Percentiles rank a stretch among this genome's conserved stretches.
Evolutionary conservation across 2,888 invertebrate species (phyloP).

Genomic region (Acanthosepion lycidas): DNA sequence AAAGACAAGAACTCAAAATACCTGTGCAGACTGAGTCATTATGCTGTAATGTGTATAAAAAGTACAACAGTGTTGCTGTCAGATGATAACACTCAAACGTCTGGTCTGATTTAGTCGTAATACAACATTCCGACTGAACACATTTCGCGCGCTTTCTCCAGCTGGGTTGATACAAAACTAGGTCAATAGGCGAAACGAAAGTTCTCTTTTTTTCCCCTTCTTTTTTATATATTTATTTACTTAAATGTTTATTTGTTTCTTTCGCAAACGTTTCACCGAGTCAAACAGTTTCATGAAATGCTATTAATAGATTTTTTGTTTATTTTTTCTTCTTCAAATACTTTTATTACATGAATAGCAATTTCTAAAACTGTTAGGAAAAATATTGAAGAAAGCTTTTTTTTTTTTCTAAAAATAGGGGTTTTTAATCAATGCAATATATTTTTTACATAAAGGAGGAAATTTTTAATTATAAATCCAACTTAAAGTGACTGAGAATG

Average conservation of each 20-base stretch:
- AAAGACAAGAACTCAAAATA: neutral
- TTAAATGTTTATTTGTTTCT: neutral
- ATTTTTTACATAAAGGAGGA: too few species aligned
- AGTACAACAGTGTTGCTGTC: neutral
- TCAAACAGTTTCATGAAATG: neutral
- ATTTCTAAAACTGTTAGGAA: too few species aligned
- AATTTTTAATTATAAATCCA: too few species aligned
- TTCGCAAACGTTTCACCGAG: too few species aligned
- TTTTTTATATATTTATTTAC: neutral
- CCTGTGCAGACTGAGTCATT: slow-evolving; percentile 4
- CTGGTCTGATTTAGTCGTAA: neutral
- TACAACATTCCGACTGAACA: neutral
- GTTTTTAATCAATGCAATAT: too few species aligned
- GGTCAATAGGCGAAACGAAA: neutral
- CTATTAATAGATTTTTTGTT: neutral
- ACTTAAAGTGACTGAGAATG: too few species aligned
- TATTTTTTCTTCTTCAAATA: neutral
- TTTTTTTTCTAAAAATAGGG: too few species aligned
- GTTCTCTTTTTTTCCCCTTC: neutral
- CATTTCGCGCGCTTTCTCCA: slow-evolving; percentile 40
- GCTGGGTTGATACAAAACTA: slow-evolving; percentile 35
- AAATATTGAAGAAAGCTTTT: too few species aligned
- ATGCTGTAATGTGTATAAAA: neutral
- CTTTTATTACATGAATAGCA: too few species aligned
- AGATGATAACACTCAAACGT: neutral